Conservation (phyloP, 2,113 vertebrate species). For the Gymnorhina tibicen region DNA sequence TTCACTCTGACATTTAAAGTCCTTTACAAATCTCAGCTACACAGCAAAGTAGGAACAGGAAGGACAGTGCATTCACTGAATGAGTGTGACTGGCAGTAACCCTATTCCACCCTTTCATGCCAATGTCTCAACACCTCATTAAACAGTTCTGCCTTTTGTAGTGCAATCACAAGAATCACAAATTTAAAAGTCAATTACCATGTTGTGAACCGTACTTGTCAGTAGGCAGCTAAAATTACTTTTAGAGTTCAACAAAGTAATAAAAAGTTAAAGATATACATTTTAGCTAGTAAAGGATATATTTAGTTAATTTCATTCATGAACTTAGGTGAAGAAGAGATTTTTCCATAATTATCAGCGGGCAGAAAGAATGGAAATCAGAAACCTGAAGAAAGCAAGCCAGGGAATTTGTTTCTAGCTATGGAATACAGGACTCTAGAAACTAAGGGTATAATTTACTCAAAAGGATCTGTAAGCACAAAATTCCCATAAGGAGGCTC, state of each 20-base stretch:
- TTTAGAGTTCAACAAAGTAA: not conserved
- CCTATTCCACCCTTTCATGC: not conserved
- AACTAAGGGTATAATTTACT: not conserved
- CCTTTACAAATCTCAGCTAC: not conserved
- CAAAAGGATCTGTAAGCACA: not conserved
- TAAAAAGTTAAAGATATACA: not conserved
- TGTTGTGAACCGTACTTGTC: not conserved
- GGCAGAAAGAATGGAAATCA: not conserved
- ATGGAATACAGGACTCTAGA: not conserved
- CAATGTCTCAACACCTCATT: not conserved
- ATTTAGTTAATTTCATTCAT: not conserved
- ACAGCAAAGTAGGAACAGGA: not conserved
- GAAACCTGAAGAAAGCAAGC: not conserved
- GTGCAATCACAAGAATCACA: not conserved
- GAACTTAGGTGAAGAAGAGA: not conserved
- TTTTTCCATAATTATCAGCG: not conserved
- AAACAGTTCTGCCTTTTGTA: not conserved
- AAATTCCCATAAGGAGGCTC: not conserved
- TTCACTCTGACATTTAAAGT: not conserved
- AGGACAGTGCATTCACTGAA: not conserved
- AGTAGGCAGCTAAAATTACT: not conserved
- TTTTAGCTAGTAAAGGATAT: not conserved
- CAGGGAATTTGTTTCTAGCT: not conserved
- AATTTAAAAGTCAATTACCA: not conserved
- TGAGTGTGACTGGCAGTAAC: not conserved